phyloP scores from a whole-genome alignment of 2,797 vertebrate genomes.

The Channallabes apus region DNA sequence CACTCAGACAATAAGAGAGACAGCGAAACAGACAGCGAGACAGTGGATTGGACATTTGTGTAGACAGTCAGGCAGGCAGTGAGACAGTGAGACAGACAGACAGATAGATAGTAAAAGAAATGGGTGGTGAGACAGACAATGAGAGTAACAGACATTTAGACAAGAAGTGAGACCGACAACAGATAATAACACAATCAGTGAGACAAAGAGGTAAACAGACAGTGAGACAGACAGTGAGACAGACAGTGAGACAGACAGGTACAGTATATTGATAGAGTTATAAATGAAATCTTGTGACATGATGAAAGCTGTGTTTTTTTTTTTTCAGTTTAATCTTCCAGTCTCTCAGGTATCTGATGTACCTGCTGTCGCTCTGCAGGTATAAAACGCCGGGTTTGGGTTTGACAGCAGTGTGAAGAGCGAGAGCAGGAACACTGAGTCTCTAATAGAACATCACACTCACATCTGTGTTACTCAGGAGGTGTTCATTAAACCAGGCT shows the following conservation, averaged over 20 bases:
- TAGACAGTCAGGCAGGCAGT: not conserved
- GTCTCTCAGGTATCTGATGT: constrained; percentile 1
- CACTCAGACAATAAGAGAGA: too few species aligned
- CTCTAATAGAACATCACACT: not conserved
- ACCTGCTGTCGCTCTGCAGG: not conserved
- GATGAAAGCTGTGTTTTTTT: not conserved
- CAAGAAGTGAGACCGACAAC: too few species aligned
- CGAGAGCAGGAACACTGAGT: not conserved
- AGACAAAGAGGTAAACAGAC: not conserved
- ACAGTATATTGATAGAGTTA: not conserved
- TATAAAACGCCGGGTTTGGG: not conserved
- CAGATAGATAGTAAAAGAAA: too few species aligned
- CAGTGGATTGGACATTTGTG: not conserved
- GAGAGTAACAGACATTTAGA: too few species aligned
- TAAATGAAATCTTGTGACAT: not conserved
- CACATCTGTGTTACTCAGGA: not conserved
- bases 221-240: not conserved
- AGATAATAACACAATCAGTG: not conserved
- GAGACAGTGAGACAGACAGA: not conserved
- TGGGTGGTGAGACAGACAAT: not conserved
- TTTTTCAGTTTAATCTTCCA: not conserved
- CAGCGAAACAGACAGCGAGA: not conserved
- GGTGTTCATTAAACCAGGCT: too few species aligned
- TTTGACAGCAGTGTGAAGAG: not conserved
- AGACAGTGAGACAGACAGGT: not conserved